These are phyloP conservation scores for Dicentrarchus labrax DNA, from an alignment of 2,113 vertebrate genomes.

Conservation along the genomic window DNA sequence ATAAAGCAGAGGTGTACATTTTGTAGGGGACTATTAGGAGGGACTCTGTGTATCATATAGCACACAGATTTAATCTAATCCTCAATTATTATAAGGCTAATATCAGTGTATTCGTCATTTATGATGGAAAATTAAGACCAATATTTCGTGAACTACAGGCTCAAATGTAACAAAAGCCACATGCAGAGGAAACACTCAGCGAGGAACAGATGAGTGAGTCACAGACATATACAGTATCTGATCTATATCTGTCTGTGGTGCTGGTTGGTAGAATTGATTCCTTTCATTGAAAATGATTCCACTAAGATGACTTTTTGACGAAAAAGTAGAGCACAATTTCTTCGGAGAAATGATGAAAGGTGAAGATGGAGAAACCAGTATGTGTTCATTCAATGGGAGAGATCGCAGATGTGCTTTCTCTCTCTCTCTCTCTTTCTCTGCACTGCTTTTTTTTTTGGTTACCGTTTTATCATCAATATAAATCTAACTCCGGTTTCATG, in stretches of 20 bases:
- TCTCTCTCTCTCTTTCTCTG: neutral
- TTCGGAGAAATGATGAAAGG: conserved; percentile 36
- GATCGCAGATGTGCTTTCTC: neutral
- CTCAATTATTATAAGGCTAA: neutral
- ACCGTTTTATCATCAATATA: conserved; percentile 8
- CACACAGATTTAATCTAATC: neutral
- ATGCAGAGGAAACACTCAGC: neutral
- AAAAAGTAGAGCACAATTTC: conserved; percentile 5
- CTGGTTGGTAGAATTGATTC: neutral
- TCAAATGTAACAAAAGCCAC: neutral
- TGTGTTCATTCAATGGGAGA: conserved; percentile 14
- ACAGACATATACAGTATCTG: neutral
- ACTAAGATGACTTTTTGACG: neutral
- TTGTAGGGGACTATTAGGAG: neutral
- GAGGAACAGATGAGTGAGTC: conserved; percentile 7
- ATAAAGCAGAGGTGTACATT: conserved; percentile 1
- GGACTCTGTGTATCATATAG: neutral
- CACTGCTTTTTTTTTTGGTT: neutral
- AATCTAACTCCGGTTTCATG: conserved; percentile 2
- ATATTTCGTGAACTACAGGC: neutral
- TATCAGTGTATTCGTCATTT: neutral
- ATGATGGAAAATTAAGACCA: neutral
- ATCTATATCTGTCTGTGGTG: neutral
- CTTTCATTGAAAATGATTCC: conserved; percentile 22
- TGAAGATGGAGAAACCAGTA: conserved; percentile 22